Percentiles rank a stretch among this genome's conserved stretches.
Conservation (phyloP, 2,113 vertebrate species). For the Rhynchomys soricoides region DNA sequence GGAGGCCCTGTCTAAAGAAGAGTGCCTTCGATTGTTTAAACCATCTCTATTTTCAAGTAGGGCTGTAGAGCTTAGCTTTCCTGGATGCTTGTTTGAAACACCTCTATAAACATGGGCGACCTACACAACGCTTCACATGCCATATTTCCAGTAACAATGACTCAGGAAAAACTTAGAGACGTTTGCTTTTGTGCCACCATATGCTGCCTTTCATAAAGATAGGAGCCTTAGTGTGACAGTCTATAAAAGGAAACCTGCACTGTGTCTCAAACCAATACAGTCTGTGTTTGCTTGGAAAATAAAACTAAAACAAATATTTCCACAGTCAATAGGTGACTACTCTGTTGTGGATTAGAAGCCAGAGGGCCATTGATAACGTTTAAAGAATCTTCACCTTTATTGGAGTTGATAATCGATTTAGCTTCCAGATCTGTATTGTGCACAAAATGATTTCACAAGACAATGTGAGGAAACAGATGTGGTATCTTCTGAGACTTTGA, state of each 20-base stretch:
- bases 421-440: not conserved
- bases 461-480: too few species aligned
- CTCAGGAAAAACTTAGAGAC: not conserved
- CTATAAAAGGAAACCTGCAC: not conserved
- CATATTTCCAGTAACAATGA: not conserved
- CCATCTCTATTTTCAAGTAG: not conserved
- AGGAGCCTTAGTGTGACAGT: not conserved
- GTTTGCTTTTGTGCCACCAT: not conserved
- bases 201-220: not conserved
- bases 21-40: not conserved
- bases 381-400: not conserved
- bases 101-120: not conserved
- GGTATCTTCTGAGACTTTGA: not conserved
- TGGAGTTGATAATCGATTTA: not conserved
- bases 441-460: not conserved
- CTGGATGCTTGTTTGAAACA: not conserved
- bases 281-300: constrained; percentile 9
- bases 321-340: not conserved
- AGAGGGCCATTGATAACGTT: not conserved
- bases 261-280: not conserved
- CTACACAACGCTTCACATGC: not conserved
- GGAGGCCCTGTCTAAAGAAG: not conserved
- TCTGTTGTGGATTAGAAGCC: not conserved
- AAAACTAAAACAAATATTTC: not conserved
- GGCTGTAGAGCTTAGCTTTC: not conserved